These are phyloP conservation scores for Meloidogyne exigua DNA, from an alignment of 1,140 invertebrate genomes.

Conservation along the genomic window DNA sequence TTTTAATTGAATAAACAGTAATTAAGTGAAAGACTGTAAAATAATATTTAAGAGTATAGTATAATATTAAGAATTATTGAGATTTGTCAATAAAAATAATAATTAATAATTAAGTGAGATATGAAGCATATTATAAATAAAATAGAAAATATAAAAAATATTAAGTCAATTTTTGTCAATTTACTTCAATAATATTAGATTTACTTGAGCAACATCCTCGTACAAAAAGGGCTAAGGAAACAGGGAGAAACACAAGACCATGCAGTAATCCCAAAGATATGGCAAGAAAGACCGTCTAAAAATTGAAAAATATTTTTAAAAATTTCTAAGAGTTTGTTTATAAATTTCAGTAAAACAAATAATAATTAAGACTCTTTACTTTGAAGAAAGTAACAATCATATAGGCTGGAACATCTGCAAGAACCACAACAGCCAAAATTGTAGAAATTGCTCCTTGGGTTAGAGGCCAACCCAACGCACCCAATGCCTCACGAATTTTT, in stretches of 20 bases:
- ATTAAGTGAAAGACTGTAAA: neutral
- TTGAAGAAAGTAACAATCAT: constrained; percentile 98
- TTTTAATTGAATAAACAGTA: no score
- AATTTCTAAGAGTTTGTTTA: no score
- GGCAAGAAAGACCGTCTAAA: constrained; percentile 85
- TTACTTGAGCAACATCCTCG: constrained; percentile 30
- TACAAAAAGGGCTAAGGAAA: constrained; percentile 80
- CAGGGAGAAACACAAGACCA: constrained; percentile 86
- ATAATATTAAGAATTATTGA: neutral
- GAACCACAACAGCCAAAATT: constrained; percentile 81
- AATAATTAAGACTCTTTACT: constrained; percentile 69
- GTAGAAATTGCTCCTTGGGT: constrained; percentile 85
- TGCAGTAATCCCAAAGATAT: constrained; percentile 84
- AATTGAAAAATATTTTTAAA: constrained; percentile 80
- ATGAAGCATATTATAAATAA: neutral
- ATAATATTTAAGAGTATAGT: neutral
- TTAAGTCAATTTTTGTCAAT: neutral
- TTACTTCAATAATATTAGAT: neutral
- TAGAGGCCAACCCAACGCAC: constrained; percentile 79
- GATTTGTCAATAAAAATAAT: neutral
- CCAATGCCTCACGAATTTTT: constrained; percentile 79
- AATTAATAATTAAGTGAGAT: neutral
- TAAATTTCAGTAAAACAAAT: no score
- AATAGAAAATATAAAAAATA: no score
- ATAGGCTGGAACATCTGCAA: constrained; percentile 86